These are phyloP conservation scores for Arrhopalites spinosus DNA, from an alignment of 2,888 invertebrate genomes.

Conservation along the genomic window DNA sequence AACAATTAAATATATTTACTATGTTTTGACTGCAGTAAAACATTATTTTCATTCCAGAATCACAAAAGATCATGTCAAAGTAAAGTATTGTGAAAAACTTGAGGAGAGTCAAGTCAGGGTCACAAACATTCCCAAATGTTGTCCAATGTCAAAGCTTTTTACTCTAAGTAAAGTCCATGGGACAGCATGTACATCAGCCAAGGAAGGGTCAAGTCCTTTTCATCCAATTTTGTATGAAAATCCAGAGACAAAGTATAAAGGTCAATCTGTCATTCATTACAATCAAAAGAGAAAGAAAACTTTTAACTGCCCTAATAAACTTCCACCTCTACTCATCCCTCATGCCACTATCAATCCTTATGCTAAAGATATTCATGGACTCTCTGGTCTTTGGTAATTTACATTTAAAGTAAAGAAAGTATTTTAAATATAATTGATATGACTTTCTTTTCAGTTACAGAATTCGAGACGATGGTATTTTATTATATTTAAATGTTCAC, in stretches of 20 bases:
- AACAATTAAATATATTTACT: neutral
- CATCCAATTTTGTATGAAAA: neutral
- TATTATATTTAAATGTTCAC: neutral
- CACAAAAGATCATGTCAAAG: neutral
- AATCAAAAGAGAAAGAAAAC: neutral
- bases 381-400: neutral
- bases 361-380: neutral
- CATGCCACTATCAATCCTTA: neutral
- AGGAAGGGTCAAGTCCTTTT: neutral
- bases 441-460: neutral
- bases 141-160: neutral
- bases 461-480: neutral
- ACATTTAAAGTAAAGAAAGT: neutral
- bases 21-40: no score
- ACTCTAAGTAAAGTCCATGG: neutral
- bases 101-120: neutral
- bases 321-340: neutral
- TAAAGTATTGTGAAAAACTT: neutral
- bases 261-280: neutral
- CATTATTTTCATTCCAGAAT: neutral
- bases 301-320: neutral
- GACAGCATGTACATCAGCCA: neutral
- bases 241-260: neutral
- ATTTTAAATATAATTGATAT: neutral
- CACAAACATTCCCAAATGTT: slow-evolving; percentile 1